These are phyloP conservation scores for Periplaneta americana DNA, from an alignment of 1,140 invertebrate species.

Conservation along the genomic window DNA sequence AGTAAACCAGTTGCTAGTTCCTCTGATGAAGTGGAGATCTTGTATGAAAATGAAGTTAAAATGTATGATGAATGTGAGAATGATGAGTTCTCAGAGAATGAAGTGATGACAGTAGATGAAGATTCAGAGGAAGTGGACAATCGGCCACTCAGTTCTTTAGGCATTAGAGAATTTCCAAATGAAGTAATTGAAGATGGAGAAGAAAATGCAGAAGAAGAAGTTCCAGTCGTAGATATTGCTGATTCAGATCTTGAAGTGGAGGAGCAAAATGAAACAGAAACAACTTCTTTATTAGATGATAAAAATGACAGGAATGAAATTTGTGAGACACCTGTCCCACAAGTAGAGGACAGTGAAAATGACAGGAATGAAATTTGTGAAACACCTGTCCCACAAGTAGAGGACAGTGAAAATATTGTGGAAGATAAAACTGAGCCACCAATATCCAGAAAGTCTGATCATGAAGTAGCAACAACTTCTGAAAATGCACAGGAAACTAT, in stretches of 20 bases:
- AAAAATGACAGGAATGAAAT: background rate
- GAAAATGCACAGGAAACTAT: too few species aligned
- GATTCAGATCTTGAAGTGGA: background rate
- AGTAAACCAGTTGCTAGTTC: too few species aligned
- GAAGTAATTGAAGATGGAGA: too few species aligned
- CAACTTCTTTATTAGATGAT: background rate
- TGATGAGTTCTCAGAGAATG: background rate
- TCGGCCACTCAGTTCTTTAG: background rate
- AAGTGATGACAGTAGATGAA: background rate
- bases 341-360: background rate
- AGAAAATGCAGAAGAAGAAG: background rate
- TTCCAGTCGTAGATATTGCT: background rate
- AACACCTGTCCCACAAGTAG: background rate
- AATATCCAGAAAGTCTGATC: too few species aligned
- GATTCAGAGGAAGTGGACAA: background rate
- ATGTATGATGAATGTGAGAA: background rate
- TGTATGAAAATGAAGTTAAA: background rate
- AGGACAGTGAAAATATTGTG: too few species aligned
- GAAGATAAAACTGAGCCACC: too few species aligned
- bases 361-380: background rate
- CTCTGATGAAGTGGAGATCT: background rate
- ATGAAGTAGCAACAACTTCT: too few species aligned
- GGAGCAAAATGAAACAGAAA: background rate
- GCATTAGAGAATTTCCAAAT: too few species aligned
- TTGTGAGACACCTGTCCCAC: background rate